Conservation (phyloP, 2,113 vertebrate species). For the Tupaia tana region DNA sequence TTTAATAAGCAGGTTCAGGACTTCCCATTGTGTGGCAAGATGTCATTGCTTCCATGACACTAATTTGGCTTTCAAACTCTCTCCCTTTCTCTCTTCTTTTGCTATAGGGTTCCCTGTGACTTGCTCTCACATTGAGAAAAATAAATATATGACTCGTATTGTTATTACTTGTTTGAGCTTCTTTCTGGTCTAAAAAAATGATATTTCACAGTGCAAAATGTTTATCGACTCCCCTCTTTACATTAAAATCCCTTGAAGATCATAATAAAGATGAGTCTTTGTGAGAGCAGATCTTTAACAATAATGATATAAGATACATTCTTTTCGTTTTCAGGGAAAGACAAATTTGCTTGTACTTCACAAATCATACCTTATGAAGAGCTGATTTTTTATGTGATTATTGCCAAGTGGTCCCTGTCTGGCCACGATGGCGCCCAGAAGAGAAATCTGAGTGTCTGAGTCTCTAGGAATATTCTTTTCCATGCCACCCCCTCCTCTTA, state of each 20-base stretch:
- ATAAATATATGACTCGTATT: slow-evolving; percentile 70
- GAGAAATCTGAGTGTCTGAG: neutral
- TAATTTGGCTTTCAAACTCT: slow-evolving; percentile 73
- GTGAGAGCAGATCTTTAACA: neutral
- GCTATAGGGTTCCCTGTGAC: slow-evolving; percentile 61
- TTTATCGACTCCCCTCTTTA: neutral
- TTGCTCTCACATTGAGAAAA: slow-evolving; percentile 29
- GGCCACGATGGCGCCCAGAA: too few relatives aligned
- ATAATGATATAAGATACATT: neutral
- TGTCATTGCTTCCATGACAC: slow-evolving; percentile 72
- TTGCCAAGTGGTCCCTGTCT: neutral
- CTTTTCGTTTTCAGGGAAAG: slow-evolving; percentile 30
- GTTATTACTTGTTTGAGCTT: slow-evolving; percentile 42
- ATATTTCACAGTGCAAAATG: neutral
- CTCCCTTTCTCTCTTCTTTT: slow-evolving; percentile 52
- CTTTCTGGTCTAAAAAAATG: slow-evolving; percentile 59
- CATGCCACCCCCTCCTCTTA: neutral
- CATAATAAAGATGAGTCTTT: slow-evolving; percentile 49
- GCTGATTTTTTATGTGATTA: neutral
- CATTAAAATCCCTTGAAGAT: neutral
- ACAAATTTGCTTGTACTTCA: neutral
- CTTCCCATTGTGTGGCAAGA: slow-evolving; percentile 76
- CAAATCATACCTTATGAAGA: neutral
- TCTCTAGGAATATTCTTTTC: neutral
- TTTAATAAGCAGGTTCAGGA: slow-evolving; percentile 70